Base-by-base conservation (phyloP, 1,140 invertebrate species). In the Orchestia grillus region DNA sequence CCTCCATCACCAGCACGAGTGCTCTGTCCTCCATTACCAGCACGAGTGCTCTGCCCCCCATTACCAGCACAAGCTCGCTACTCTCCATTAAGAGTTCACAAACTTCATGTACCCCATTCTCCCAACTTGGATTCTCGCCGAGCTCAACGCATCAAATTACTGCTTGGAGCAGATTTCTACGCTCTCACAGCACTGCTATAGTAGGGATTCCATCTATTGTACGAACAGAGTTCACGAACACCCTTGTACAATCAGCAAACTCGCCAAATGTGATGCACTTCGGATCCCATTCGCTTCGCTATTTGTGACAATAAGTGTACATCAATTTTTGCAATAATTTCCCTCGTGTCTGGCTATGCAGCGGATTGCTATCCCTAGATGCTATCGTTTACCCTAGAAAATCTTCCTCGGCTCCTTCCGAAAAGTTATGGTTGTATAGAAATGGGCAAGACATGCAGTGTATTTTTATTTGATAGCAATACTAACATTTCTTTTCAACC, bases 281-380 rank as follows among this genome's bases (percentile, higher is more conserved):
- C 28, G 28, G 62, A 77, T 36, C 62, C 62, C 62, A 77, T 77
- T 77, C 28, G 15, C 62, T 77, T 15, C 36, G 62, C 62, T 8
- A 36, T 77, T 77, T 77, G 62, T 77, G 62, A 77, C 62, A 77
- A 36, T 36, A 77, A 77, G 36, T 19, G 62, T 77, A 1, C 62
- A 77, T 77, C 62, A 77, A 77, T 77, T 77, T 77, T 77, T 77
- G 11, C 62, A 77, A 77, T 77, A 77, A 77, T 77, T 77, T 77
- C 62, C 62, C 62, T 23, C 11, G 62, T 77, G 62, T 36, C 62
- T 19, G 62, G 28, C 36, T 77, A 77, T 77, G 28, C 62, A 23
- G 36, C 28, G 28, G 1, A 36, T 53, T 77, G 15, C 62, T 15
- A 77, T 77, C 28, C 28, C 28, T 77, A 77, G 1, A 36, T 23